Base-by-base conservation (phyloP, 2,888 invertebrate species). In the Catocala sponsa region DNA sequence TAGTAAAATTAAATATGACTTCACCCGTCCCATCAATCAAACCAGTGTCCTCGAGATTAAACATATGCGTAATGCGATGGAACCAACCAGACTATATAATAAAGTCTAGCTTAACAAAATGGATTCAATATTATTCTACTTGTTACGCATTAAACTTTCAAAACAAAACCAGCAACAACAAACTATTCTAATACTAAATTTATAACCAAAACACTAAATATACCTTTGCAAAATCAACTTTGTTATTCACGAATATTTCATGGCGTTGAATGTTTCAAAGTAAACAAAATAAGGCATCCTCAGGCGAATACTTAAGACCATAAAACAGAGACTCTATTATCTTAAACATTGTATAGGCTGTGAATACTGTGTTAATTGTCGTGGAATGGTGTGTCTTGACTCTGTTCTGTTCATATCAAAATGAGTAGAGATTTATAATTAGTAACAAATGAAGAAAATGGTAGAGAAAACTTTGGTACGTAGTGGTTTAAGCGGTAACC, bases 251-350 rank as follows among this genome's bases (percentile, higher is more conserved):
- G 10, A 32, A 32, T 48, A 61, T 54, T 51, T 5, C 15, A 12
- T 47, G 42, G 32, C 44, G 12, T 38, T 42, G 6, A 32, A 13
- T 49, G 54, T 50, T 50, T 46, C 7, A 41, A 54, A 49, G 38
- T 12, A 43, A 65, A 64, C 51, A 51, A 59, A 67, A 67, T 67
- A 60, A 72, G 63, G 63, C 50, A 65, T 15, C 59, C 43, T 42
- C 56, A 53, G 53, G 69, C 55, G 53, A 25, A 6, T 49, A 43
- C 10, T 9, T 44, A 13, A 13, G 5, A 15, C 6, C 6, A 6
- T 38, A 64, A 76, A 70, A 61, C 46, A 58, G 49, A 52, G 35
- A 67, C 58, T 65, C 68, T 67, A 75, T 72, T 75, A 71, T 69
- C 65, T 64, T 66, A 56, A 71, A 65, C 63, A 68, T 65, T 74